Evolutionary conservation across 64 coral and sea anemone genomes (phyloP).

Genomic region (Orbicella faveolata): DNA sequence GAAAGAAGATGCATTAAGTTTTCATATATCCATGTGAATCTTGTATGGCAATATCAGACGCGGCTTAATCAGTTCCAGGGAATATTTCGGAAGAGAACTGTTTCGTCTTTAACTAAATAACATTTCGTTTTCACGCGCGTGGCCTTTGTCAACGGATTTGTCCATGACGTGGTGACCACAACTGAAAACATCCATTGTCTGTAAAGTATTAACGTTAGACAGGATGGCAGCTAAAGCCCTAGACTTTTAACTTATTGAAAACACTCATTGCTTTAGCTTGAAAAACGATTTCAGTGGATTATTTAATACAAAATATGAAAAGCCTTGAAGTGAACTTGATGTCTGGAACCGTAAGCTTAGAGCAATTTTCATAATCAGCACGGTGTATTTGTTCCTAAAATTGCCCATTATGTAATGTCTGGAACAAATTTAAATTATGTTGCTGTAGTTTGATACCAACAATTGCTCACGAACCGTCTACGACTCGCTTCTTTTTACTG

Average conservation of each 20-base stretch:
- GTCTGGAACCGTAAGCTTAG: too few species aligned
- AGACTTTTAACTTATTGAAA: background rate
- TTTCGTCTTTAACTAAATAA: too few species aligned
- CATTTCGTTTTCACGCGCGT: too few species aligned
- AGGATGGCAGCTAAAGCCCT: background rate
- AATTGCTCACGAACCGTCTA: too few species aligned
- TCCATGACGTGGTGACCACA: background rate
- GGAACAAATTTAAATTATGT: background rate
- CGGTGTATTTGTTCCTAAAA: background rate
- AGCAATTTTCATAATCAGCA: background rate
- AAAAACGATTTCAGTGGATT: background rate
- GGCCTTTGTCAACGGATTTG: too few species aligned
- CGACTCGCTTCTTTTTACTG: too few species aligned
- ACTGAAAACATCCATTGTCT: background rate
- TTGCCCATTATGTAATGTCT: slow-evolving; percentile 7
- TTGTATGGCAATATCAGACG: background rate
- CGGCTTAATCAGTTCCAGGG: background rate
- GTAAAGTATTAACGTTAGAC: background rate
- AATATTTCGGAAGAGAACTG: too few species aligned
- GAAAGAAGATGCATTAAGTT: too few species aligned
- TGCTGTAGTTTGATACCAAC: background rate
- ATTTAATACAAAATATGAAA: background rate
- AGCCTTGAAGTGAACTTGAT: background rate
- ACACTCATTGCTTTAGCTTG: background rate
- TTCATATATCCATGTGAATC: too few species aligned